Evolutionary conservation across 2,888 invertebrate species (phyloP).

Genomic region (Steromphala cineraria): DNA sequence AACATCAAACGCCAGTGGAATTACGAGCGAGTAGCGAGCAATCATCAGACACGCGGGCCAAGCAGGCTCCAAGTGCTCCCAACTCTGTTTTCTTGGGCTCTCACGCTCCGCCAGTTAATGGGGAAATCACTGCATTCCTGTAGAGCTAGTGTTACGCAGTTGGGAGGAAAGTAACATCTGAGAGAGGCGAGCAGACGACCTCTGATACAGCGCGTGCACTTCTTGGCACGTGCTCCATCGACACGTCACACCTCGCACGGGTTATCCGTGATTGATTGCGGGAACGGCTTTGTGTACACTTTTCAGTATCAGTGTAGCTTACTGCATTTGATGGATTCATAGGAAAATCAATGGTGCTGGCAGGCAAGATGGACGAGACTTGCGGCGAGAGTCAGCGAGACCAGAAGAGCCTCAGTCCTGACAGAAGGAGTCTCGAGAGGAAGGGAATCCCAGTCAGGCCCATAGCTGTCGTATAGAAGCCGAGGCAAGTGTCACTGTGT

Average conservation of each 20-base stretch:
- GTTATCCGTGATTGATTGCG: not conserved
- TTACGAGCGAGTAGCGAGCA: not conserved
- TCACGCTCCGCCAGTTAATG: not conserved
- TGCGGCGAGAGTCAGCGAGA: not conserved
- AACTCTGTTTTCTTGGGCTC: not conserved
- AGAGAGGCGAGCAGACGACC: not conserved
- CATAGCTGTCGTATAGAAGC: not conserved
- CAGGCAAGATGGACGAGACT: not conserved
- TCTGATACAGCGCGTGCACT: not conserved
- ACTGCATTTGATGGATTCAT: constrained; percentile 6
- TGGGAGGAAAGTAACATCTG: not conserved
- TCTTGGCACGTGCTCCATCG: not conserved
- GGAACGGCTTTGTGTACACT: not conserved
- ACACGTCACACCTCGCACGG: not conserved
- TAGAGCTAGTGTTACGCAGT: not conserved
- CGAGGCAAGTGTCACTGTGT: not conserved
- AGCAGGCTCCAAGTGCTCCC: not conserved
- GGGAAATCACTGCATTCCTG: not conserved
- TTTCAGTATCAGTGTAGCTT: constrained; percentile 8
- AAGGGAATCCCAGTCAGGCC: not conserved
- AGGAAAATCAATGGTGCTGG: not conserved
- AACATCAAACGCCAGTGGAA: not conserved
- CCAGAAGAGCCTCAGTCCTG: not conserved
- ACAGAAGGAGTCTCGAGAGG: not conserved
- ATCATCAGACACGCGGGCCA: not conserved